Percentiles rank a stretch among this genome's conserved stretches.
Conservation (phyloP, 1,140 invertebrate species). For the Lethrus apterus region DNA sequence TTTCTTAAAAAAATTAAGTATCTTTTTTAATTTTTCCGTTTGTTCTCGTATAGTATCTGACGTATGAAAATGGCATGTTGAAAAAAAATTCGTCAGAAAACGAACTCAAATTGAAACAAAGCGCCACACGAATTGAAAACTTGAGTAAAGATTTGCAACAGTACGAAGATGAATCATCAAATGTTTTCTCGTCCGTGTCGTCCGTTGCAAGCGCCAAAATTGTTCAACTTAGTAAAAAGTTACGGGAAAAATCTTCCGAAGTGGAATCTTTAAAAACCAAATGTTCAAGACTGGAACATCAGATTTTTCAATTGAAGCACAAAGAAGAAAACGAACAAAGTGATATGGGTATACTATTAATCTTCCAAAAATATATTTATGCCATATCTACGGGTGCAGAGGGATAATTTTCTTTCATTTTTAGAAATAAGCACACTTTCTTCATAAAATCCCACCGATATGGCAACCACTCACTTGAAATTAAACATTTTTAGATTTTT, state of each 20-base stretch:
- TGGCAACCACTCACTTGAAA: no score
- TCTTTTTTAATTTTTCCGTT: slow-evolving; percentile 12
- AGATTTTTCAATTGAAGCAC: slow-evolving; percentile 28
- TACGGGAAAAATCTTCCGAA: slow-evolving; percentile 42
- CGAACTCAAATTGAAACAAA: slow-evolving; percentile 18
- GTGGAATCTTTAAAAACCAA: slow-evolving; percentile 39
- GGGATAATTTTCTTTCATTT: no score
- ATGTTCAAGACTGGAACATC: slow-evolving; percentile 35
- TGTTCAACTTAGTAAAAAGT: slow-evolving; percentile 44
- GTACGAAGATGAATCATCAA: slow-evolving; percentile 20
- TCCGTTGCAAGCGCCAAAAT: slow-evolving; percentile 40
- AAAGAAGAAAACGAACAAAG: slow-evolving; percentile 17
- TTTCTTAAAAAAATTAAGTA: neutral
- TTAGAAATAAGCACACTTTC: no score
- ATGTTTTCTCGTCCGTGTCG: slow-evolving; percentile 12
- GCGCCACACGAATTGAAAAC: slow-evolving; percentile 18
- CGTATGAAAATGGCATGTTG: slow-evolving; percentile 37
- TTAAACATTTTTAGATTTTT: no score
- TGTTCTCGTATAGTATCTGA: slow-evolving; percentile 34
- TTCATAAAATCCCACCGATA: no score
- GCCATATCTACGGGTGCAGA: no score
- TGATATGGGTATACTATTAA: no score
- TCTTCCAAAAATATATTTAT: no score
- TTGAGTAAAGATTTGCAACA: slow-evolving; percentile 21
- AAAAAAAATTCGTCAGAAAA: slow-evolving; percentile 27